Evolutionary conservation across 2,113 vertebrate genomes (phyloP).

Genomic region (Gymnobelideus leadbeateri): DNA sequence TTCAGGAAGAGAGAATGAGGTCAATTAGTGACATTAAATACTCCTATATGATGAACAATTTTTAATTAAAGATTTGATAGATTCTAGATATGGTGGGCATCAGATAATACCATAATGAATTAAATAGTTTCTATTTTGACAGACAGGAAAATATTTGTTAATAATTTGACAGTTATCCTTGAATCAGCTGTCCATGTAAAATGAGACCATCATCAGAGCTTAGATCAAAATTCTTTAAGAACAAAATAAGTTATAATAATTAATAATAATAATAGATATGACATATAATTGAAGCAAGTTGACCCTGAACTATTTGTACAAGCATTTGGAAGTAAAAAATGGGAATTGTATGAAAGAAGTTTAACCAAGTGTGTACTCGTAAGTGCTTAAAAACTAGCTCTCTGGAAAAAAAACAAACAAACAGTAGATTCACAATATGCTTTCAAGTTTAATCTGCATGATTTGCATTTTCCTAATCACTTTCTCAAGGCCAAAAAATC

Average conservation of each 20-base stretch:
- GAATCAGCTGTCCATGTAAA: neutral
- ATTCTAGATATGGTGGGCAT: neutral
- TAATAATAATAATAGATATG: neutral
- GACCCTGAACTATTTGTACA: neutral
- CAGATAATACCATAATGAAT: neutral
- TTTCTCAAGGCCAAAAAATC: neutral
- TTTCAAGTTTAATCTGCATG: neutral
- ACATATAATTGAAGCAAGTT: neutral
- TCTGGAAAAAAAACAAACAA: neutral
- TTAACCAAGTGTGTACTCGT: neutral
- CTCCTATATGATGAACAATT: neutral
- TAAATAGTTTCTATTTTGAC: neutral
- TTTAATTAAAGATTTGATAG: neutral
- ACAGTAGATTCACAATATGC: neutral
- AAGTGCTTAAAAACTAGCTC: neutral
- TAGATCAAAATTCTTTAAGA: neutral
- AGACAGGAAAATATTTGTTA: neutral
- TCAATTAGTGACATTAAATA: neutral
- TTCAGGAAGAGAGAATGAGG: neutral
- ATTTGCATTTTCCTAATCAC: slow-evolving; percentile 2
- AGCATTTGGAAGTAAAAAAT: neutral
- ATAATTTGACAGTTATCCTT: neutral
- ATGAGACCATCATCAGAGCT: neutral
- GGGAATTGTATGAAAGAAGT: neutral
- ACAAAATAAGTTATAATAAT: neutral